Percentiles rank a stretch among this genome's conserved stretches.
Conservation (phyloP, 2,888 invertebrate genomes). For the Spicauda simplicius region DNA sequence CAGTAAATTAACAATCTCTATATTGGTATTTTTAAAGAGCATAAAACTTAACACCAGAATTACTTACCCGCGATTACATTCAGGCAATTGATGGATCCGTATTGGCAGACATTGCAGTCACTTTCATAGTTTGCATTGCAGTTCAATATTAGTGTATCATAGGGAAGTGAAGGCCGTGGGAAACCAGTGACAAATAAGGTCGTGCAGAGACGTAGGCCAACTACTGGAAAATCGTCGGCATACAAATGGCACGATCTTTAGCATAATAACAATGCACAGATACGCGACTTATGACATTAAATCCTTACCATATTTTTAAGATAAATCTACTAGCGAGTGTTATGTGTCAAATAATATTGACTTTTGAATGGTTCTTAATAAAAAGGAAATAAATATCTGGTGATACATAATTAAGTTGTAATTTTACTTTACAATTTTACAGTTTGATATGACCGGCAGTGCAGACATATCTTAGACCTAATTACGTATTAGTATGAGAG, state of each 20-base stretch:
- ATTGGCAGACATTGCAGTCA: slow-evolving; percentile 6
- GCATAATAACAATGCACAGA: slow-evolving; percentile 28
- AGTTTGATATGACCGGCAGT: no score
- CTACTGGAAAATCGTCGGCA: slow-evolving; percentile 32
- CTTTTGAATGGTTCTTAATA: background rate
- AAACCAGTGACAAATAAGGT: slow-evolving; percentile 36
- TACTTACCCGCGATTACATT: background rate
- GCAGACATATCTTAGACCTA: no score
- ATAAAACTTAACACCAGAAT: no score
- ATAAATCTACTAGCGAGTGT: background rate
- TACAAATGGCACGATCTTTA: slow-evolving; percentile 25
- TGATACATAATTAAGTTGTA: no score
- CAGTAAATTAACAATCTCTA: no score
- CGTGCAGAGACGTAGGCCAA: slow-evolving; percentile 32
- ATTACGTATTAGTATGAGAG: no score
- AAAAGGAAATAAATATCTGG: no score
- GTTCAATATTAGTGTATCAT: slow-evolving; percentile 28
- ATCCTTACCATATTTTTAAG: background rate
- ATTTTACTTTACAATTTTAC: no score
- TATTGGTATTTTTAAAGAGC: no score
- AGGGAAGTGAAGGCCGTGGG: slow-evolving; percentile 31
- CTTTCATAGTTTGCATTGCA: slow-evolving; percentile 9
- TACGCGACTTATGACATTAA: background rate
- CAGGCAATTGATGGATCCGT: background rate
- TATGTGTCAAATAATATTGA: background rate